Conservation (phyloP, 2,797 vertebrate genomes). For the Florisuga fusca region DNA sequence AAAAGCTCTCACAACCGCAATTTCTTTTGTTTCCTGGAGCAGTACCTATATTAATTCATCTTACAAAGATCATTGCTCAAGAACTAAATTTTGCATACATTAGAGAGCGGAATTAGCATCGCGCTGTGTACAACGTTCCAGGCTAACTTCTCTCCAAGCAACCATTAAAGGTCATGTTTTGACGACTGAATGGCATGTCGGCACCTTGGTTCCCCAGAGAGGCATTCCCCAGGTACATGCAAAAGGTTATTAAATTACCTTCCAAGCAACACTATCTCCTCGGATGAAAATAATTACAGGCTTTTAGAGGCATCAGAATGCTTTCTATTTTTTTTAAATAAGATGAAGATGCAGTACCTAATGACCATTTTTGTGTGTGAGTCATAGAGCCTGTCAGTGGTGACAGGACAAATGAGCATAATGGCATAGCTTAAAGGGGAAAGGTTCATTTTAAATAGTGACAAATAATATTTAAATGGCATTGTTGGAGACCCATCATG, state of each 20-base stretch:
- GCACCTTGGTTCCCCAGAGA: constrained; percentile 99
- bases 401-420: constrained; percentile 98
- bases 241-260: constrained; percentile 99
- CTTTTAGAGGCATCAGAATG: constrained; percentile 95
- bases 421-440: constrained; percentile 95
- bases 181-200: constrained; percentile 99
- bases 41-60: constrained; percentile 85
- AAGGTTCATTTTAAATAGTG: constrained; percentile 91
- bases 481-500: constrained; percentile 95
- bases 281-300: constrained; percentile 99
- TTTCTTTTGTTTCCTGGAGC: constrained; percentile 84
- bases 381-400: constrained; percentile 96
- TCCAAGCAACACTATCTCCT: constrained; percentile 93
- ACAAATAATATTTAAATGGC: constrained; percentile 95
- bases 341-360: constrained; percentile 98
- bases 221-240: constrained; percentile 99
- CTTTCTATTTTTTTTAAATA: constrained; percentile 89
- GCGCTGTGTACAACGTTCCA: constrained; percentile 89
- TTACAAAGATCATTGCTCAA: constrained; percentile 90
- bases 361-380: constrained; percentile 98
- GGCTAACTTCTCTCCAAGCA: constrained; percentile 98
- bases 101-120: constrained; percentile 97
- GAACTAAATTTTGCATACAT: constrained; percentile 94
- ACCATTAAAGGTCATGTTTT: constrained; percentile 99
- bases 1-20: constrained; percentile 70